A percentile compares a stretch with the other conserved stretches of the same genome.
These are phyloP conservation scores for Neodiprion pinetum DNA, from an alignment of 1,140 invertebrate genomes.

Conservation along the genomic window DNA sequence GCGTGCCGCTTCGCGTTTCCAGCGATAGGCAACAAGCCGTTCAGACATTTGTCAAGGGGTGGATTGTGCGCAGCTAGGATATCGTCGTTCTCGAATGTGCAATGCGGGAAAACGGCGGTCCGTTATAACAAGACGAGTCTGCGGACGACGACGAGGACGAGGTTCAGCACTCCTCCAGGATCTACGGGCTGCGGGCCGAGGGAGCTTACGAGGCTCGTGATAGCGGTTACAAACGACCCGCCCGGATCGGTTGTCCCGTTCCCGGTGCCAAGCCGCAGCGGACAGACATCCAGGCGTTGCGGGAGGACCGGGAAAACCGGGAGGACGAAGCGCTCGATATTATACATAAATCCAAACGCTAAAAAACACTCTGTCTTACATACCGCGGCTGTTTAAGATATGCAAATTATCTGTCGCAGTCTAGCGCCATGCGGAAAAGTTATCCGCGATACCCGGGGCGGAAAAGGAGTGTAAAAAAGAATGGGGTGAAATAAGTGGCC, in stretches of 20 bases:
- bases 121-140: background rate
- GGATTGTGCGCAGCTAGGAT: background rate
- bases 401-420: background rate
- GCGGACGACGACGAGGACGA: background rate
- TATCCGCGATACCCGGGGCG: too few species aligned
- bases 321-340: background rate
- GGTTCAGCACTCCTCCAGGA: background rate
- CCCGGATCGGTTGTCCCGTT: background rate
- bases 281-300: too few species aligned
- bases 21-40: background rate
- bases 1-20: background rate
- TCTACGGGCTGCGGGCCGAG: background rate
- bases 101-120: background rate
- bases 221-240: background rate
- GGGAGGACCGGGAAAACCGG: background rate
- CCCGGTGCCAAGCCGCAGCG: conserved; percentile 1
- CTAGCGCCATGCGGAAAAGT: background rate
- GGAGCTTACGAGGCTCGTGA: background rate
- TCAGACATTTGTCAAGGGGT: background rate
- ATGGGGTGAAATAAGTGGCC: background rate
- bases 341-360: background rate
- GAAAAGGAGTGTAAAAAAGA: background rate
- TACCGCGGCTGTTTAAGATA: background rate
- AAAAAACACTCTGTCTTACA: background rate
- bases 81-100: background rate